phyloP scores from a whole-genome alignment of 2,113 vertebrate genomes.

The Phyllostomus hastatus region DNA sequence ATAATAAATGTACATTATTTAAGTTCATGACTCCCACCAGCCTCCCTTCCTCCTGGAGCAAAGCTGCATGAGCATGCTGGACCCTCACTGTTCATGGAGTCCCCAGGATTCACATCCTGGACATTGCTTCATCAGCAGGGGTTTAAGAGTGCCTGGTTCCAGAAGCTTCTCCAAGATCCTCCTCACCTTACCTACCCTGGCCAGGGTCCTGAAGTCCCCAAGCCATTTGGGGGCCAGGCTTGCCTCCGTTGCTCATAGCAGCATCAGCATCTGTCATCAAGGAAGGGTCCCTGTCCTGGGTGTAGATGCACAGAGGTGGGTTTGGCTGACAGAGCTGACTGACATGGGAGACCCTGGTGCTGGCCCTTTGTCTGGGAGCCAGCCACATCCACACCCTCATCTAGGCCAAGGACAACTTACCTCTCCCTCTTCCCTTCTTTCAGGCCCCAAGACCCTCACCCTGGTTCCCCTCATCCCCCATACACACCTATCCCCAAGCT shows the following conservation, averaged over 20 bases:
- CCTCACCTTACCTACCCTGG: not conserved
- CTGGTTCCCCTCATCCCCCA: not conserved
- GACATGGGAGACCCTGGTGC: too few species aligned
- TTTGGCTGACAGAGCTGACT: not conserved
- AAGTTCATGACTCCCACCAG: not conserved
- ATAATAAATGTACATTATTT: not conserved
- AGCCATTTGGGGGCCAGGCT: not conserved
- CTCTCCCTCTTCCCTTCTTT: not conserved
- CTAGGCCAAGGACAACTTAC: not conserved
- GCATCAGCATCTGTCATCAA: not conserved
- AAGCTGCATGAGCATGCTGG: too few species aligned
- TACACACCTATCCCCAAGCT: not conserved
- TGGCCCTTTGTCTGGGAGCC: not conserved
- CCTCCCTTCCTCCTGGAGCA: not conserved
- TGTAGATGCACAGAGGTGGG: not conserved
- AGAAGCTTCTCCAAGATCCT: not conserved
- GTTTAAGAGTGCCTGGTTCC: not conserved
- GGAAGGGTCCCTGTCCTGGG: not conserved
- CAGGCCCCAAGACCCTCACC: not conserved
- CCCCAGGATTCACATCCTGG: not conserved
- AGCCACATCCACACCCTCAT: not conserved
- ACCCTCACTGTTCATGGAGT: not conserved
- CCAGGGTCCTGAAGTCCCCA: not conserved
- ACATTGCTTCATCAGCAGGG: not conserved
- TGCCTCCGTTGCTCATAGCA: not conserved